Base-by-base conservation (phyloP, 2,888 invertebrate genomes). In the Parelbella ahira region DNA sequence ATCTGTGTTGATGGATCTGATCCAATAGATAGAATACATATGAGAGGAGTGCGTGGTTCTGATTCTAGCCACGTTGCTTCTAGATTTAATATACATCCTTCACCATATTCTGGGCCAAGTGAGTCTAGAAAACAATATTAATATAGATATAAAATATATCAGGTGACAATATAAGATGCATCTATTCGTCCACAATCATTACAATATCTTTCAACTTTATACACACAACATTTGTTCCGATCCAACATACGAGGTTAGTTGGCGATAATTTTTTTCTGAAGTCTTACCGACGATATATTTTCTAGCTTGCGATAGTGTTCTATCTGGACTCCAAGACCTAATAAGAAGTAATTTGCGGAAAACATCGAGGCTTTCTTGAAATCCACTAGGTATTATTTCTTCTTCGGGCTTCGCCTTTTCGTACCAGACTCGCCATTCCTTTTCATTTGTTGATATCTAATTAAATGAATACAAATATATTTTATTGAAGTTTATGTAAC, bases 1-100 rank as follows among this genome's bases (percentile, higher is more conserved):
- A 98, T 97, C 84, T 97, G 97, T 4, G 95, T 93, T n/a, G 97
- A 97, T 1, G 98, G 98, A 87, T 98, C 98, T 0, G 97, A 97
- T 0, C 98, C 98, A 59, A 96, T 97, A 0, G 97, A 97, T 8
- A 98, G 83, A 56, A 98, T 93, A 60, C 98, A 98, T 53, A 97
- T 93, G 10, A 98, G 90, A 0, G 98, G 98, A 0, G 95, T 93
- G 15, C 94, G 89, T 0, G 94, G 93, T 69, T 96, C 95, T 0
- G 97, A 97, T 77, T 98, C 98, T 12, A 89, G 87, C 94, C 95
- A 96, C 20, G 97, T 97, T 0, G 89, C 90, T 71, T 98, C 98
- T 51, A 98, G 88, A 77, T 98, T 97, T 11, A 98, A 86, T 51
- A 98, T 96, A 54, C 94, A 93, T 30, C 96, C 94, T 83, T 98